phyloP scores from a whole-genome alignment of 2,888 invertebrate genomes.

The Diarsia brunnea region DNA sequence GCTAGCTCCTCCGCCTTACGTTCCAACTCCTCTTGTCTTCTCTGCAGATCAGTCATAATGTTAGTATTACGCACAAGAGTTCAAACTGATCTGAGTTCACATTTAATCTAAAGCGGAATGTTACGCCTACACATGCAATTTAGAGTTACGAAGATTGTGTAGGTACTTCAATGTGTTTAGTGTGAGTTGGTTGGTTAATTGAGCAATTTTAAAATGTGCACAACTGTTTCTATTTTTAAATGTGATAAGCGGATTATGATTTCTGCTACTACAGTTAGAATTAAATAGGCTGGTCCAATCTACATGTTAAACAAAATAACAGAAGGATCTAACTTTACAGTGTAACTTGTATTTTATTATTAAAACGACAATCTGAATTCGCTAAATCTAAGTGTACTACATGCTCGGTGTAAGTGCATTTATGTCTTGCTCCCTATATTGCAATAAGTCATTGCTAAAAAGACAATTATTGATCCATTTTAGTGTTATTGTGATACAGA shows the following conservation, averaged over 20 bases:
- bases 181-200: slow-evolving; percentile 34
- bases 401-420: not conserved
- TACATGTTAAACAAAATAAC: slow-evolving; percentile 2
- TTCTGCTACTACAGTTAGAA: not conserved
- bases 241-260: slow-evolving; percentile 15
- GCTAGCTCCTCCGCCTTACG: slow-evolving; percentile 97
- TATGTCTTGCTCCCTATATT: no score
- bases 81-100: slow-evolving; percentile 38
- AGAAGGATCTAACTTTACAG: slow-evolving; percentile 3
- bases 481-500: slow-evolving; percentile 1
- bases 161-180: slow-evolving; percentile 47
- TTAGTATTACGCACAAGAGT: slow-evolving; percentile 46
- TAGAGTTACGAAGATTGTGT: slow-evolving; percentile 49
- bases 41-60: slow-evolving; percentile 87
- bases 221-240: slow-evolving; percentile 51
- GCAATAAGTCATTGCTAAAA: no score
- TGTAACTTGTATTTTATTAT: no score
- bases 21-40: slow-evolving; percentile 97
- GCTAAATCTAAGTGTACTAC: no score
- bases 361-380: no score
- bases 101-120: slow-evolving; percentile 64
- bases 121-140: slow-evolving; percentile 63
- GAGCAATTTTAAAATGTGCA: slow-evolving; percentile 48
- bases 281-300: not conserved
- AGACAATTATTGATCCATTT: not conserved